Conservation (phyloP, 2,888 invertebrate genomes). For the Nysson spinosus region DNA sequence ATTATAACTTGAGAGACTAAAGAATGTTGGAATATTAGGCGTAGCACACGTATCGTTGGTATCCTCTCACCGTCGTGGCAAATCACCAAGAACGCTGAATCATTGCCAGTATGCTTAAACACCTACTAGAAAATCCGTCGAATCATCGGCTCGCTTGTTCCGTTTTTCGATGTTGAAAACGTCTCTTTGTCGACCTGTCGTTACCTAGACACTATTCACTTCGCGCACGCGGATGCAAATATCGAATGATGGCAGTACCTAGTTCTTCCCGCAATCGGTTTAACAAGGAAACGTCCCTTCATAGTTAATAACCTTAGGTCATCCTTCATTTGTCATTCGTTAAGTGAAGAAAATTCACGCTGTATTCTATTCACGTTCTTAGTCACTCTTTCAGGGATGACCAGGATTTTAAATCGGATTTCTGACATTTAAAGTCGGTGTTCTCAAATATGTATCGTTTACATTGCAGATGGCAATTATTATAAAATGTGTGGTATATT, state of each 20-base stretch:
- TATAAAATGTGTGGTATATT: too few species aligned
- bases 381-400: too few species aligned
- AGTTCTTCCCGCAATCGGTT: constrained; percentile 44
- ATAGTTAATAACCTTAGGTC: neutral
- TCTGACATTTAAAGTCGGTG: too few species aligned
- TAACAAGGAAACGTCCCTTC: constrained; percentile 22
- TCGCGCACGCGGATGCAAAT: constrained; percentile 17
- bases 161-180: constrained; percentile 31
- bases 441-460: too few species aligned
- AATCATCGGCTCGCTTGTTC: constrained; percentile 35
- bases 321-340: too few species aligned
- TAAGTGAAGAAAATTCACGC: too few species aligned
- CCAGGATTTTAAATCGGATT: too few species aligned
- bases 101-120: constrained; percentile 29
- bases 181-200: neutral
- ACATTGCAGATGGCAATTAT: too few species aligned
- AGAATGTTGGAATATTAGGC: constrained; percentile 8
- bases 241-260: constrained; percentile 37
- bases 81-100: constrained; percentile 47
- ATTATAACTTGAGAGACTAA: neutral
- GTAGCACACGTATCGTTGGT: constrained; percentile 16
- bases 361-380: too few species aligned
- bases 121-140: constrained; percentile 42
- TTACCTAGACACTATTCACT: constrained; percentile 28
- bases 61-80: constrained; percentile 16